A percentile compares a stretch with the other conserved stretches of the same genome.
phyloP scores from a whole-genome alignment of 2,888 invertebrate species.

The Xylota segnis region DNA sequence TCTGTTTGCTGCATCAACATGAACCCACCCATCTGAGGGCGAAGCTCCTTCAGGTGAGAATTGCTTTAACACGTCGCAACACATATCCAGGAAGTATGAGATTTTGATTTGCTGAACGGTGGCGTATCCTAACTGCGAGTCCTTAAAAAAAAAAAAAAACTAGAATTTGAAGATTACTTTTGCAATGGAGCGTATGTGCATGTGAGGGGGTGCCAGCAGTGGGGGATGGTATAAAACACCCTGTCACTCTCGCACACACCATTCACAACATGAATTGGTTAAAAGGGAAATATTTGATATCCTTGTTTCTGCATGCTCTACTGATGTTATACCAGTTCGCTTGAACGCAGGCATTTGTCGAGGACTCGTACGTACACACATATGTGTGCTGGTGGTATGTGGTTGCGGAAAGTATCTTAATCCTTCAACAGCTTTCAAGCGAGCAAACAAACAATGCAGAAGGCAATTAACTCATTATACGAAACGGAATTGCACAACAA shows the following conservation, averaged over 20 bases:
- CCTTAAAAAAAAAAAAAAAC: slow-evolving; percentile 14
- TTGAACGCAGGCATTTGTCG: slow-evolving; percentile 48
- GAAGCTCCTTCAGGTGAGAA: slow-evolving; percentile 17
- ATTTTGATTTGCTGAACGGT: slow-evolving; percentile 32
- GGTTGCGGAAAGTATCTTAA: slow-evolving; percentile 70
- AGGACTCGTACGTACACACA: slow-evolving; percentile 1
- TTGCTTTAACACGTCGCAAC: slow-evolving; percentile 30
- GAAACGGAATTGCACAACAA: slow-evolving; percentile 73
- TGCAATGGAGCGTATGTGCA: not conserved
- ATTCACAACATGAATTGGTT: slow-evolving; percentile 32
- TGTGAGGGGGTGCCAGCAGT: not conserved
- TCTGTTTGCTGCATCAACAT: slow-evolving; percentile 25
- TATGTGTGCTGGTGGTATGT: slow-evolving; percentile 32
- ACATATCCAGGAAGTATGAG: slow-evolving; percentile 41
- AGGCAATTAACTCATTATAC: slow-evolving; percentile 76
- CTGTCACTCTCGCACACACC: not conserved
- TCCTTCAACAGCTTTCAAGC: slow-evolving; percentile 72
- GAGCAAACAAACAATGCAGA: slow-evolving; percentile 71
- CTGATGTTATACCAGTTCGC: slow-evolving; percentile 36
- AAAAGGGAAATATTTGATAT: slow-evolving; percentile 60
- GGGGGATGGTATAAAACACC: not conserved
- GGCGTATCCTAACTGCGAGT: not conserved
- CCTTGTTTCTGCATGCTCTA: slow-evolving; percentile 54
- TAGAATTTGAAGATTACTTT: slow-evolving; percentile 1
- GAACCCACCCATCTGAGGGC: not conserved